A percentile compares a stretch with the other conserved stretches of the same genome.
Evolutionary conservation across 1,140 invertebrate genomes (phyloP).

Genomic region (Eupeodes corollae): DNA sequence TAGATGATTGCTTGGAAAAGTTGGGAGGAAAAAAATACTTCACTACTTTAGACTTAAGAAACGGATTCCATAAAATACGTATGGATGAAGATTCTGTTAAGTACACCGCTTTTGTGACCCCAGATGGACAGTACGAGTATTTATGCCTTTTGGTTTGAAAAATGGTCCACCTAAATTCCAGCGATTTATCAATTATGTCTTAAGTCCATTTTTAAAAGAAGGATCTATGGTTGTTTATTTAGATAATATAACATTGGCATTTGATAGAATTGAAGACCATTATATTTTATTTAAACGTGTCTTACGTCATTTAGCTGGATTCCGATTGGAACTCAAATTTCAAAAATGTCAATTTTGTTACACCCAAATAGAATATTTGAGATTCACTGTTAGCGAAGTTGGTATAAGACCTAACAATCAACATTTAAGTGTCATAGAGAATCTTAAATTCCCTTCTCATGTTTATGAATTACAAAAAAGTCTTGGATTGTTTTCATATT

Average conservation of each 20-base stretch:
- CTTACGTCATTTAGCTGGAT: too few species aligned
- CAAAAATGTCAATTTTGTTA: constrained; percentile 30
- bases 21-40: too few species aligned
- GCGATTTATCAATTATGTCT: constrained; percentile 28
- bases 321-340: too few species aligned
- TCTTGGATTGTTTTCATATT: too few species aligned
- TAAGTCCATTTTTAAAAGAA: constrained; percentile 15
- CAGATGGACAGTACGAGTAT: constrained; percentile 21
- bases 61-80: constrained; percentile 27
- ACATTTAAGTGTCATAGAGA: too few species aligned
- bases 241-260: constrained; percentile 7
- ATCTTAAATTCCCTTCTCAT: too few species aligned
- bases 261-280: constrained; percentile 1
- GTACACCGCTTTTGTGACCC: too few species aligned
- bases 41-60: constrained; percentile 33
- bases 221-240: constrained; percentile 7
- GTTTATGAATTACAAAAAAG: too few species aligned
- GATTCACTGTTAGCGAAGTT: constrained; percentile 18
- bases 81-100: constrained; percentile 11
- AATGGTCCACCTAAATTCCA: constrained; percentile 30
- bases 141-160: constrained; percentile 17
- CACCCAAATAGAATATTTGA: too few species aligned
- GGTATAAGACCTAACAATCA: constrained; percentile 13
- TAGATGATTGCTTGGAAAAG: constrained; percentile 24
- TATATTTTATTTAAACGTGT: too few species aligned